A percentile compares a stretch with the other conserved stretches of the same genome.
Evolutionary conservation across 2,888 invertebrate genomes (phyloP).

Genomic region (Timema cristinae): DNA sequence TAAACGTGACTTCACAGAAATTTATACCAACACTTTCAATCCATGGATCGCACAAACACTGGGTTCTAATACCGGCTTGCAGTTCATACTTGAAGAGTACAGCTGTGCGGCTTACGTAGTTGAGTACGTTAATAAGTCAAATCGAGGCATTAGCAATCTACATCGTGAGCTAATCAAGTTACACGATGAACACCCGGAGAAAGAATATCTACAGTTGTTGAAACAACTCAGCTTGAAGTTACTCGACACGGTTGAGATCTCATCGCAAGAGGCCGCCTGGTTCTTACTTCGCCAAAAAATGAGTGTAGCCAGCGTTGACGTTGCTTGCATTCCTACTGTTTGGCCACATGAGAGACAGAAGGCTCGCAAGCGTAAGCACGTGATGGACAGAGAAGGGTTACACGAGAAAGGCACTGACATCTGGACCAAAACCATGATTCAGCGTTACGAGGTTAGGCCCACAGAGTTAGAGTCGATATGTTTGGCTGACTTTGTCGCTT

Average conservation of each 20-base stretch:
- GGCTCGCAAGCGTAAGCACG: slow-evolving; percentile 39
- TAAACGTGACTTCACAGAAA: slow-evolving; percentile 40
- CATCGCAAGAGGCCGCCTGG: slow-evolving; percentile 46
- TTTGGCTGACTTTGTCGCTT: slow-evolving; percentile 41
- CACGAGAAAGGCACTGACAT: slow-evolving; percentile 42
- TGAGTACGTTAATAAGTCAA: slow-evolving; percentile 42
- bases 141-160: slow-evolving; percentile 41
- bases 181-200: slow-evolving; percentile 40
- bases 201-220: slow-evolving; percentile 37
- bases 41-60: slow-evolving; percentile 41
- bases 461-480: slow-evolving; percentile 38
- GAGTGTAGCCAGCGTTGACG: slow-evolving; percentile 38
- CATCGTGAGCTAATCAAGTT: slow-evolving; percentile 37
- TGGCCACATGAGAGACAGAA: slow-evolving; percentile 43
- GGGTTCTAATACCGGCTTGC: slow-evolving; percentile 43
- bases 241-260: slow-evolving; percentile 41
- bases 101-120: slow-evolving; percentile 44
- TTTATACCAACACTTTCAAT: slow-evolving; percentile 44
- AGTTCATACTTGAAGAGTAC: slow-evolving; percentile 44
- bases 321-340: slow-evolving; percentile 37
- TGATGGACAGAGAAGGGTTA: slow-evolving; percentile 38
- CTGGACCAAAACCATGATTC: slow-evolving; percentile 44
- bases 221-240: slow-evolving; percentile 38
- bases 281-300: slow-evolving; percentile 45
- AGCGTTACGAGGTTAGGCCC: slow-evolving; percentile 40